Base-by-base conservation (phyloP, 2,113 vertebrate genomes). In the Callaeas wilsoni region DNA sequence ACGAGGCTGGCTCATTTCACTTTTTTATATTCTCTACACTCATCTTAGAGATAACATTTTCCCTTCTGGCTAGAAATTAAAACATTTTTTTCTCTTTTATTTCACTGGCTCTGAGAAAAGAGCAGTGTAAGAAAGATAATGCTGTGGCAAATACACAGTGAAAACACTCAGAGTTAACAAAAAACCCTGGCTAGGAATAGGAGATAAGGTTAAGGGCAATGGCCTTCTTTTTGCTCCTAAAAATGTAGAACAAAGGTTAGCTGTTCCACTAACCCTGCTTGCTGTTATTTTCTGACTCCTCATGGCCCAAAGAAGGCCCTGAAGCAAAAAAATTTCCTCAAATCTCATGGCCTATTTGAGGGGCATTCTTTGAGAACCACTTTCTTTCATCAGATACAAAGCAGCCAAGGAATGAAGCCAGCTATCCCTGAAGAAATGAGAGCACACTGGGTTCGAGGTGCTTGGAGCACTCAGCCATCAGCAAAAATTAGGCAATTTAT, bases 331-430 rank as follows among this genome's bases (percentile, higher is more conserved):
- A 60, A 84, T 19, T 49, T 87, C 68, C 69, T 94, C 88, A 91
- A 57, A 95, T 97, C 97, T 96, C 94, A 91, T 4, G 14, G 92
- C 65, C 62, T 60, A 78, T 92, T 97, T 92, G 92, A 93, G 88
- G 90, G n/a, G 20, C 12, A 6, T 92, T 94, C 76, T 96, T 70
- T 90, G 93, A 92, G 85, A 91, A 94, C 39, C 56, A 84, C 77
- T 91, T 92, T 93, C 87, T 95, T 96, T 96, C 84, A 97, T 89
- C 97, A 82, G 78, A 90, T 76, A 97, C 70, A 96, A 97, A 97
- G 93, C 56, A 82, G 80, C 49, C 7, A 57, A 92, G 84, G 84
- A 92, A 91, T 94, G 79, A 97, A 90, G 86, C 55, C 74, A 94
- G 65, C 57, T 81, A 39, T 84, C 49, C 59, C 92, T 3, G 20